Evolutionary conservation across 2,888 invertebrate genomes (phyloP).

Genomic region (Macropis europaea): DNA sequence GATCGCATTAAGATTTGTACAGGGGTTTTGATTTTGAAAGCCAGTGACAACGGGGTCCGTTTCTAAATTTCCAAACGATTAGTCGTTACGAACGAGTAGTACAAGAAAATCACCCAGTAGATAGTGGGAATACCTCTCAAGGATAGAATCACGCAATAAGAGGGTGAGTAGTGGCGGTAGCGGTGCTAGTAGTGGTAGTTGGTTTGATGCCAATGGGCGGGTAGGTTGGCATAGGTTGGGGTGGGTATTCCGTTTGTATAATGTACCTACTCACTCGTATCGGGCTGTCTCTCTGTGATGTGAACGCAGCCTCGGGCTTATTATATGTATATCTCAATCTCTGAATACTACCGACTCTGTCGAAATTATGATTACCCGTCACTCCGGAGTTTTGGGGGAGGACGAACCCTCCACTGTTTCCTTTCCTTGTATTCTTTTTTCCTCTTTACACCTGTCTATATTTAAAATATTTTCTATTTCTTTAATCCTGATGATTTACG

Average conservation of each 20-base stretch:
- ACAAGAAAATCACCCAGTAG: slow-evolving; percentile 55
- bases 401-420: slow-evolving; percentile 4
- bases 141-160: slow-evolving; percentile 67
- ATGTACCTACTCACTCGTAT: slow-evolving; percentile 72
- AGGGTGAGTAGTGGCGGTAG: slow-evolving; percentile 48
- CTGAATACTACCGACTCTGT: slow-evolving; percentile 72
- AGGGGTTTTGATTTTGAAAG: too few species aligned
- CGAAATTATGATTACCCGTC: slow-evolving; percentile 73
- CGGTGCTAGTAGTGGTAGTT: slow-evolving; percentile 58
- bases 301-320: slow-evolving; percentile 74
- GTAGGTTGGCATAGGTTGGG: slow-evolving; percentile 64
- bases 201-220: slow-evolving; percentile 73
- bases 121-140: slow-evolving; percentile 57
- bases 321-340: slow-evolving; percentile 71
- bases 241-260: slow-evolving; percentile 71
- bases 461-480: neutral
- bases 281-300: slow-evolving; percentile 67
- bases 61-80: neutral
- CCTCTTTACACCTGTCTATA: neutral
- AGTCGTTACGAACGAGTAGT: neutral
- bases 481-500: too few species aligned
- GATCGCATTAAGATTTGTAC: too few species aligned
- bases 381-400: slow-evolving; percentile 35
- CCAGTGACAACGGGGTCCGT: neutral
- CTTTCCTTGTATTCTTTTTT: neutral